Base-by-base conservation (phyloP, 2,113 vertebrate genomes). In the Dipodomys spectabilis region DNA sequence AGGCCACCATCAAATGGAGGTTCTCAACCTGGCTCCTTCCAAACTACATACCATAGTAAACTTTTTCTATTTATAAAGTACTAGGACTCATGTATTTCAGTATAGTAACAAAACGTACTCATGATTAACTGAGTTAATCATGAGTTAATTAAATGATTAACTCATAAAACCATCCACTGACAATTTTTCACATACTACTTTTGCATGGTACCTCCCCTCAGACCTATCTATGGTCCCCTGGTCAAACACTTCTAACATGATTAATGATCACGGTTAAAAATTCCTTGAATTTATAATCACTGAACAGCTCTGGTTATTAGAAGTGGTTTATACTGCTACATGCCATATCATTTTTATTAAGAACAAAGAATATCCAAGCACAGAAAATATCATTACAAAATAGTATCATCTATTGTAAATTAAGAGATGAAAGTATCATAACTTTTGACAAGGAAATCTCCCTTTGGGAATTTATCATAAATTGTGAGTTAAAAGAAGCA, bases 361-460 rank as follows among this genome's bases (percentile, higher is more conserved):
- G 18, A 64, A 44, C 13, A 82, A 87, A 44, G 10, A 84, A 87
- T 80, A 65, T 64, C 44, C 6, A 69, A 69, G 35, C 11, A 92
- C 23, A 27, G 27, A 92, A 69, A 62, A 7, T 28, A 44, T 57
- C 20, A 83, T 49, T 68, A 81, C 27, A 93, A 93, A 89, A 71
- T 62, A 4, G 28, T 84, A 10, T 64, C 35, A 87, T 12, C 7
- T 10, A 20, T 71, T 74, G 69, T 67, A 87, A 82, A 53, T 94
- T 65, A 82, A 78, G 18, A 91, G 69, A n/a, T 35, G 57, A 92
- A 92, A 80, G 7, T 23, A 57, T 69, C 35, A 82, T 60, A 84
- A 86, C 3, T 12, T 71, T 39, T 83, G 30, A 68, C 35, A 44
- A 15, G 67, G 27, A 86, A 84, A 32, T 85, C 15, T 84, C 7